phyloP scores from a whole-genome alignment of 2,113 vertebrate species.

The Pyxicephalus adspersus region DNA sequence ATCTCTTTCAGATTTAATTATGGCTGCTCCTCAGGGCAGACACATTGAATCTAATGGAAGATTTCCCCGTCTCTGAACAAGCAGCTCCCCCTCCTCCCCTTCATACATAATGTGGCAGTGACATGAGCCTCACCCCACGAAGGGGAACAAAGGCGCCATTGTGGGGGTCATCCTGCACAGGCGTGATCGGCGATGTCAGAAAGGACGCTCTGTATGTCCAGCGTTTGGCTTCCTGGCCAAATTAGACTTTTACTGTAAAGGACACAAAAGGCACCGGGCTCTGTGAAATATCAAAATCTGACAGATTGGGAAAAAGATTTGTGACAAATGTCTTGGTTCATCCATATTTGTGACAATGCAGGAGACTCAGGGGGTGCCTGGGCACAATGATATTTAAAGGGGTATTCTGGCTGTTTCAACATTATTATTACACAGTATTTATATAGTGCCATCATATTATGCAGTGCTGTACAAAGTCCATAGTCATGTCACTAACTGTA shows the following conservation, averaged over 20 bases:
- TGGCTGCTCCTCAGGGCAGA: not conserved
- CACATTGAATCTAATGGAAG: not conserved
- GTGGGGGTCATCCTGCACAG: conserved; percentile 15
- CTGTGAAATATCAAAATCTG: conserved; percentile 22
- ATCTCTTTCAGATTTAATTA: conserved; percentile 18
- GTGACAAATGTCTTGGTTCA: not conserved
- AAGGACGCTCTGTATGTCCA: conserved; percentile 4
- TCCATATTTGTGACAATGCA: too few species aligned
- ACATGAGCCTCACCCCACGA: conserved; percentile 11
- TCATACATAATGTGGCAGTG: not conserved
- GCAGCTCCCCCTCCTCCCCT: not conserved
- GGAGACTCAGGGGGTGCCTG: too few species aligned
- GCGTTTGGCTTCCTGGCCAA: not conserved
- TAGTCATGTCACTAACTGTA: too few species aligned
- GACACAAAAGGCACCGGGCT: not conserved
- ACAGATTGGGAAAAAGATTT: not conserved
- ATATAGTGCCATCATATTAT: too few species aligned
- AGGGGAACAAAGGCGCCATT: not conserved
- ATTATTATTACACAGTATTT: too few species aligned
- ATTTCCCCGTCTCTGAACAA: not conserved
- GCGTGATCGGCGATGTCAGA: conserved; percentile 7
- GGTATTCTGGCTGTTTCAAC: too few species aligned
- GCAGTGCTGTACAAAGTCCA: too few species aligned
- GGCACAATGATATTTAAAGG: too few species aligned
- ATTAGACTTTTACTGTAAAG: conserved; percentile 39